A percentile compares a stretch with the other conserved stretches of the same genome.
These are phyloP conservation scores for Actenoides hombroni DNA, from an alignment of 2,113 vertebrate genomes.

Conservation along the genomic window DNA sequence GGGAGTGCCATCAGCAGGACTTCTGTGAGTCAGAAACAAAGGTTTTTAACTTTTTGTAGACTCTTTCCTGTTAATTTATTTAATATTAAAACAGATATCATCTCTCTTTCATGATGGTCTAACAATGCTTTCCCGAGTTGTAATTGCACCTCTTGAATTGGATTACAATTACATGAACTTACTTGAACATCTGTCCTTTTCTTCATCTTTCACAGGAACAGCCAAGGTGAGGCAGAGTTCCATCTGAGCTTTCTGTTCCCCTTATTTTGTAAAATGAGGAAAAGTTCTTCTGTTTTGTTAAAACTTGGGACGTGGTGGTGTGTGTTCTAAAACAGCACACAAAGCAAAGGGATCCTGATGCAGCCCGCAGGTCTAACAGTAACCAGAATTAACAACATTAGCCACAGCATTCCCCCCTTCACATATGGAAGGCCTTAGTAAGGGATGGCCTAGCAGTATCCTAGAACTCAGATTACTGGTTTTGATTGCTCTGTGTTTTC, in stretches of 20 bases:
- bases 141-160: background rate
- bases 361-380: background rate
- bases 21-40: background rate
- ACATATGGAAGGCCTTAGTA: background rate
- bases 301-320: rapidly evolving
- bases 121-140: background rate
- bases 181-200: background rate
- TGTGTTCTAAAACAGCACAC: background rate
- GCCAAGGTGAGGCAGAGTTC: background rate
- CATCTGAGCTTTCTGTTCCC: background rate
- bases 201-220: background rate
- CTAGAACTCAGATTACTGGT: background rate
- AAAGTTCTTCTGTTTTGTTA: background rate
- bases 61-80: background rate
- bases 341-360: background rate
- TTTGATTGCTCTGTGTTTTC: background rate
- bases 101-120: background rate
- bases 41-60: background rate
- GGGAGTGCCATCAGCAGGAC: background rate
- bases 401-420: rapidly evolving
- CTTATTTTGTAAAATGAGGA: background rate
- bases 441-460: background rate
- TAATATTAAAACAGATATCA: background rate
- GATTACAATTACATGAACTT: background rate
- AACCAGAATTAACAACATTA: background rate